These are phyloP conservation scores for Gopherus flavomarginatus DNA, from an alignment of 2,113 vertebrate species.

Conservation along the genomic window DNA sequence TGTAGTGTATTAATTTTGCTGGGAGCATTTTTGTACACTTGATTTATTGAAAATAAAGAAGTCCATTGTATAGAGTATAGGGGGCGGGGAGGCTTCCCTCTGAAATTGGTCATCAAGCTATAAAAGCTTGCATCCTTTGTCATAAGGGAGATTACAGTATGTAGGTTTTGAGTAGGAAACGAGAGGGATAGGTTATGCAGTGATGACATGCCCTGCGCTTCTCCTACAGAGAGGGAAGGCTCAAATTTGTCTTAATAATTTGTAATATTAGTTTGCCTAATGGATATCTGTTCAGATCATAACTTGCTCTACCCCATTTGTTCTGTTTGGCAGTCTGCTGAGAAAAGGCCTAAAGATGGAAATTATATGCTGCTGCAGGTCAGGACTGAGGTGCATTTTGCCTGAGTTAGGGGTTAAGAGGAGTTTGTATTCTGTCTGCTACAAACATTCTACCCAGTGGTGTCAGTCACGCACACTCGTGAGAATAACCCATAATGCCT, in stretches of 20 bases:
- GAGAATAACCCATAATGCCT: rapidly evolving
- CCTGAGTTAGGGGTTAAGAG: neutral
- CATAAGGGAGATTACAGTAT: neutral
- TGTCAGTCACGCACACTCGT: neutral
- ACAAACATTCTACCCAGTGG: neutral
- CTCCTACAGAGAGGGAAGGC: neutral
- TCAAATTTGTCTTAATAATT: neutral
- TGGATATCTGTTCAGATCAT: neutral
- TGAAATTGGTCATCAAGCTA: conserved; percentile 57
- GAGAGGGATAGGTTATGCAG: neutral
- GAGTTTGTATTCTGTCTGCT: neutral
- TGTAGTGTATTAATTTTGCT: conserved; percentile 64
- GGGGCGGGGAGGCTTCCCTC: conserved; percentile 59
- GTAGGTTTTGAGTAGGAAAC: conserved; percentile 26
- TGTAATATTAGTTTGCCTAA: neutral
- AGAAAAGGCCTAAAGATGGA: neutral
- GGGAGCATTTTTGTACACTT: conserved; percentile 53
- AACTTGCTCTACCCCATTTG: neutral
- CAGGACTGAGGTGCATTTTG: neutral
- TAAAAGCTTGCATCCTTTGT: conserved; percentile 58
- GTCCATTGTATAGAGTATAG: conserved; percentile 62
- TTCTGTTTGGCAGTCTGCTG: neutral
- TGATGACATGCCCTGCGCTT: neutral
- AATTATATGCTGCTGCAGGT: neutral
- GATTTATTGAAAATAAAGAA: conserved; percentile 77